Evolutionary conservation across 2,113 vertebrate species (phyloP).

Genomic region (Chrysemys picta): DNA sequence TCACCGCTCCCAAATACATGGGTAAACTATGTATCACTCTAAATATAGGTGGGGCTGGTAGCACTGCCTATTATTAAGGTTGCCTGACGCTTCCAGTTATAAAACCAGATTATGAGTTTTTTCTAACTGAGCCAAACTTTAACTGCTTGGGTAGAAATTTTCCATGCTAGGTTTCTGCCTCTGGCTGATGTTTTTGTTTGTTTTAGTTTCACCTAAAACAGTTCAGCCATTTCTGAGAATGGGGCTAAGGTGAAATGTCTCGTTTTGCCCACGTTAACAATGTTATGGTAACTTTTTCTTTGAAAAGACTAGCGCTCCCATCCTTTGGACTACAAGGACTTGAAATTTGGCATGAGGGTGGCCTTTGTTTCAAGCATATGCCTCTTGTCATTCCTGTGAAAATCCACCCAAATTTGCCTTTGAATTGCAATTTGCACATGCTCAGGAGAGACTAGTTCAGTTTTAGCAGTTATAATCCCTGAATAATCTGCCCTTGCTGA

Average conservation of each 20-base stretch:
- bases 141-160: not conserved
- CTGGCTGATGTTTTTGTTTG: not conserved
- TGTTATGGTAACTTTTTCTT: not conserved
- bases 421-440: not conserved
- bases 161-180: not conserved
- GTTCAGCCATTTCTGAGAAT: not conserved
- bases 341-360: not conserved
- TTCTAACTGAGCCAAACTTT: not conserved
- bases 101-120: not conserved
- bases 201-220: not conserved
- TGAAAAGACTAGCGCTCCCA: not conserved
- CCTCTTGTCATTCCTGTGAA: not conserved
- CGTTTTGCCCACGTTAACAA: not conserved
- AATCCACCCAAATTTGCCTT: not conserved
- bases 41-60: not conserved
- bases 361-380: not conserved
- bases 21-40: not conserved
- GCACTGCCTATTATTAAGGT: not conserved
- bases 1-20: not conserved
- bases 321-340: not conserved
- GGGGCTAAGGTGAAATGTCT: not conserved
- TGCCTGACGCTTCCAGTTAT: not conserved
- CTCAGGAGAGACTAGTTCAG: not conserved
- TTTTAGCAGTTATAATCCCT: not conserved
- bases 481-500: not conserved